These are phyloP conservation scores for Brachyistius frenatus DNA, from an alignment of 2,113 vertebrate species.

Conservation along the genomic window DNA sequence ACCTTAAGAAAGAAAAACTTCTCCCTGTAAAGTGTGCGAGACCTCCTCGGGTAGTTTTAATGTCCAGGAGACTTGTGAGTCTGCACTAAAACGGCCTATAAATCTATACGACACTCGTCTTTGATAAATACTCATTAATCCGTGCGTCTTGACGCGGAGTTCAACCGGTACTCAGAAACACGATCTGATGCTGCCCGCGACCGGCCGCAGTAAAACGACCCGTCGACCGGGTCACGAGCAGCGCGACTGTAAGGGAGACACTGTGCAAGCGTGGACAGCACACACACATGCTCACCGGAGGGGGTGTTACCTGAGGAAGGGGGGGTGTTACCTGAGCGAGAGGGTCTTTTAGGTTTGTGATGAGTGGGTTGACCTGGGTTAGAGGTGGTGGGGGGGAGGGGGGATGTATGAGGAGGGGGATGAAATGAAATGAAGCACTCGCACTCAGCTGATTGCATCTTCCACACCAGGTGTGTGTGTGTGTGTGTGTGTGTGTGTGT, in stretches of 20 bases:
- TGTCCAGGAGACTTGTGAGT: no score
- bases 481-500: no score
- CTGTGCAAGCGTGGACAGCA: conserved; percentile 1
- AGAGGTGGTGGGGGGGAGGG: conserved; percentile 80
- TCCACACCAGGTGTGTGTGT: background rate
- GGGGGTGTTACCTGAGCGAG: conserved; percentile 89
- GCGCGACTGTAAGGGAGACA: conserved; percentile 12
- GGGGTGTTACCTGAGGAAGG: conserved; percentile 55
- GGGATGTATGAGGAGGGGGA: conserved; percentile 62
- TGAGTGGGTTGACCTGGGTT: conserved; percentile 93
- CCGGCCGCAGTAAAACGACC: background rate
- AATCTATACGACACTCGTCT: no score
- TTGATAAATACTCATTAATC: no score
- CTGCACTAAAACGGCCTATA: no score
- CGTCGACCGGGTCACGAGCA: background rate
- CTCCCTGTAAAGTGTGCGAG: no score
- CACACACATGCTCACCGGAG: conserved; percentile 21
- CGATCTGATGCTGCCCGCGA: background rate
- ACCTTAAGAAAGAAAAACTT: no score
- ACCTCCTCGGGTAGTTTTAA: no score
- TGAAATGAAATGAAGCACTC: conserved; percentile 39
- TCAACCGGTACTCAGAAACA: no score
- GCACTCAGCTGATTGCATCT: conserved; percentile 1
- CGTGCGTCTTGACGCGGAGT: no score
- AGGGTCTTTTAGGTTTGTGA: conserved; percentile 90